Base-by-base conservation (phyloP, 2,797 vertebrate species). In the Amniataba percoides region DNA sequence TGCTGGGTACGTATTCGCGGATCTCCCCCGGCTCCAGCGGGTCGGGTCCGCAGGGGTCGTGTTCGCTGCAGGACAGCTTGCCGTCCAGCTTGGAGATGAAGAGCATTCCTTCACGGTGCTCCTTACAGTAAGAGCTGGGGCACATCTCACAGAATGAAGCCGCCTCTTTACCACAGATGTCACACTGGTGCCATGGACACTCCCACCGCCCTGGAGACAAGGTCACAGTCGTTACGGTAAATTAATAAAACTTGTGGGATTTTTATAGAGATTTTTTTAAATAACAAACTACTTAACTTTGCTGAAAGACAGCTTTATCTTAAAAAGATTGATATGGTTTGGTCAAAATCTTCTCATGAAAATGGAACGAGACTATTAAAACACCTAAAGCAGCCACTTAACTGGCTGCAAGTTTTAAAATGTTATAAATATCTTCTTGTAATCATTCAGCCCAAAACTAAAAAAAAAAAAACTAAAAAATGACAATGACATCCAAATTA, bases 121-220 rank as follows among this genome's bases (percentile, higher is more conserved):
- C 96, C 87, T 97, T 97, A 88, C 98, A 99, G 95, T 97, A 99
- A 14, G 98, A 99, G 89, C 94, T 98, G 88, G 98, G 97, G 77
- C 98, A 99, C 97, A 99, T 98, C 93, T 99, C 97, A 0, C 98
- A 99, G 94, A 97, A 99, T 0, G 98, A 99, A 58, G 97, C 97
- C 0, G 98, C 97, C 88, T 99, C 98, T 83, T 96, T 97, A 52
- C 95, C 96, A 56, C 98, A 99, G 67, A 96, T 23, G 15, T 99
- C 98, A 93, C 98, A 99, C 89, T 99, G 98, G 91, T 99, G 98
- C 98, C 98, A 99, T 0, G 98, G 98, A 94, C 98, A 99, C 87
- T 99, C 98, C 98, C 98, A 99, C 56, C 99, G 98, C 63, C 98
- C 98, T 99, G 93, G 46, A 82, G 43, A 77, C 40, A 75, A 66